Evolutionary conservation across 2,113 vertebrate species (phyloP), one percentile per base, ranked within the genome.

Genomic region (Gymnobelideus leadbeateri): DNA sequence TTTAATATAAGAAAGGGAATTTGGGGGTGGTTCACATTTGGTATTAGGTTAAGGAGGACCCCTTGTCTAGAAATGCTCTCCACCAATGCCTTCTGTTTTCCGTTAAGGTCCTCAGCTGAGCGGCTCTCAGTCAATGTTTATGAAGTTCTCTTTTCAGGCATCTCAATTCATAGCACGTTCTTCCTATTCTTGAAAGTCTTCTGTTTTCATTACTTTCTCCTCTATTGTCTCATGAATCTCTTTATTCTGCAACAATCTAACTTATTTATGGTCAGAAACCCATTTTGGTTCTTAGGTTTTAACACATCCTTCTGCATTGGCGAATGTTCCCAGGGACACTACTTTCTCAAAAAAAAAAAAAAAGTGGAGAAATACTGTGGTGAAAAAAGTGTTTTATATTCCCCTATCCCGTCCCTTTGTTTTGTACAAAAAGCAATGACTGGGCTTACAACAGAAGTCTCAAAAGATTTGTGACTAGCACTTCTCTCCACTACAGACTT

Each of bases 361-460:
- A 77, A n/a, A 2, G 31, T 37, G 14, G 61, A 77, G 61, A n/a
- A 31, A 68, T 37, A 68, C 8, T n/a, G 14, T n/a, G 14, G 37
- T 77, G 61, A n/a, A n/a, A 77, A 77, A 77, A n/a, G 31, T n/a
- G 61, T 77, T 77, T n/a, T 77, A 77, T 77, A 77, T 77, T 77
- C 31, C 16, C 14, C n/a, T n/a, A n/a, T 19, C 37, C n/a, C 19
- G 14, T 77, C n/a, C 61, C 61, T 77, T 77, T 77, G 3, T 68
- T 77, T n/a, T 77, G 37, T 14, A 68, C 61, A 77, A n/a, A 77
- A 68, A 68, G 61, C 61, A 68, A 61, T 12, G 10, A 31, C 57
- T 12, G 8, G 23, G 2, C 10, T 61, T 12, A 12, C 9, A 12
- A 61, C 26, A 61, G 28, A 37, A 68, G 26, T 14, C 12, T 77